Evolutionary conservation across 2,113 vertebrate genomes (phyloP), one percentile per base, ranked within the genome.

Genomic region (Rhabdornis inornatus): DNA sequence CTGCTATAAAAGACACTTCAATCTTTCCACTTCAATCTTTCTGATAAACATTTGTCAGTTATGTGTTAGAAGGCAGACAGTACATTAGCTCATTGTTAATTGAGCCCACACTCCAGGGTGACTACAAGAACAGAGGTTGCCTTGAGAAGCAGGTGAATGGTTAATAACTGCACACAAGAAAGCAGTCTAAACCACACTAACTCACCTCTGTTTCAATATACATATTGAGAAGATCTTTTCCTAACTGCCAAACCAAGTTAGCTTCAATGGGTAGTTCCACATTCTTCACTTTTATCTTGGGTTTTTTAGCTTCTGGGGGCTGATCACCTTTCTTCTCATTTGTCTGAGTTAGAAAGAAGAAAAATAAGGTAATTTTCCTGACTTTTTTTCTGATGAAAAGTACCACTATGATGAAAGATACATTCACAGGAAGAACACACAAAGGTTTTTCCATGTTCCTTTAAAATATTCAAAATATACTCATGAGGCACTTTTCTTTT

Each of bases 241-340:
- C 97, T 88, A 98, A 94, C 70, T 98, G 98, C 98, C 97, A 98
- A 55, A 98, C 98, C 94, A 98, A 97, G 79, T 97, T 98, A 87
- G 97, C 97, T 96, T 98, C 98, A 66, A 98, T 91, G 49, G 98
- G 98, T 31, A 98, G 93, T 47, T 98, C 98, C 83, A 98, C 97
- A 75, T 98, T 98, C 87, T 98, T 98, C 90, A 98, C 97, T 95
- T 98, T 98, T 94, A 98, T 98, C 97, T 98, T 98, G 66, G 98
- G 97, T 89, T 98, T 98, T 96, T 98, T 99, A 80, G 98, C 98
- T 96, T 98, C 98, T 82, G 98, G 98, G 79, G 98, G 98, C 72
- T 98, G 98, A 95, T 98, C 98, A 79, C 96, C 94, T 95, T 98
- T 98, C 95, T 98, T 98, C 94, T 97, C 97, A 91, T 98, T 98